These are phyloP conservation scores for Falco cherrug DNA, from an alignment of 2,797 vertebrate genomes.

Conservation along the genomic window DNA sequence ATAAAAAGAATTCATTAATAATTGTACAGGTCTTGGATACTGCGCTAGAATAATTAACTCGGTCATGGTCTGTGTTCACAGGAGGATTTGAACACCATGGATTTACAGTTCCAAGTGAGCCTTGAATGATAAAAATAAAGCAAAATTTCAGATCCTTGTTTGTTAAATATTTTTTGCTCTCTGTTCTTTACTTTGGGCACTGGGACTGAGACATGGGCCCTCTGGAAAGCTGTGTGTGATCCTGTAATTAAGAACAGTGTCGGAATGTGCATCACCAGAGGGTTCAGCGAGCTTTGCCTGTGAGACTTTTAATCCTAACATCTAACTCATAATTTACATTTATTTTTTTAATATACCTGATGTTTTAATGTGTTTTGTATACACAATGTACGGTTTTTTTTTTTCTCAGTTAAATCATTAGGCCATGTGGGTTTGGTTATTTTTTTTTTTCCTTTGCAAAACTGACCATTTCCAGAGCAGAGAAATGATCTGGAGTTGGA, in stretches of 20 bases:
- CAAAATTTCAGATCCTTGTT: not conserved
- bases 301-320: not conserved
- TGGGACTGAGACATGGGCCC: not conserved
- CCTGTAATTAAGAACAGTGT: not conserved
- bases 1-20: slow-evolving; percentile 13
- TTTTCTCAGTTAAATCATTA: not conserved
- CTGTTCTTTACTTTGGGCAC: not conserved
- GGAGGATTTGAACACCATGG: not conserved
- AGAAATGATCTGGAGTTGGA: not conserved
- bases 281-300: not conserved
- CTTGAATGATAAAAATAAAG: not conserved
- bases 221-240: not conserved
- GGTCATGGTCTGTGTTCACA: slow-evolving; percentile 1
- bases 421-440: not conserved
- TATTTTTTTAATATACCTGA: not conserved
- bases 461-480: not conserved
- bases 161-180: not conserved
- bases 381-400: not conserved
- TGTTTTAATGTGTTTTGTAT: not conserved
- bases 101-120: not conserved
- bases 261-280: not conserved
- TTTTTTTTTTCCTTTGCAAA: not conserved
- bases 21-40: not conserved
- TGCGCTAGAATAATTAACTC: not conserved
- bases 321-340: not conserved